phyloP scores from a whole-genome alignment of 2,888 invertebrate species.

The Ophion costatus region DNA sequence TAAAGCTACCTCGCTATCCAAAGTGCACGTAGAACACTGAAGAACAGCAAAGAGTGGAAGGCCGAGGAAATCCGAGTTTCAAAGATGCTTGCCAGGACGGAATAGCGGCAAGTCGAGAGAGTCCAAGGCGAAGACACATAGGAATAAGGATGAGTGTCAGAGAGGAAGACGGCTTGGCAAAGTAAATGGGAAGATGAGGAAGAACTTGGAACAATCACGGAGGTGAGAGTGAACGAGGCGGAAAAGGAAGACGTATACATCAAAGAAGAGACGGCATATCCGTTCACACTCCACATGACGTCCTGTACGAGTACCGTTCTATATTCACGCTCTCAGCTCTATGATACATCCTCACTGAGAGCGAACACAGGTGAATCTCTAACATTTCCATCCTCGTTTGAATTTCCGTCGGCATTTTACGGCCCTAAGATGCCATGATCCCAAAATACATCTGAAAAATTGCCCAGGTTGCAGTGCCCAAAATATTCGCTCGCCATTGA shows the following conservation, averaged over 20 bases:
- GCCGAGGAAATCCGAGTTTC: neutral
- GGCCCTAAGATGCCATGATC: neutral
- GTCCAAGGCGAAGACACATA: slow-evolving; percentile 1
- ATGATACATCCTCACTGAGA: slow-evolving; percentile 40
- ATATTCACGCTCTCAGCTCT: slow-evolving; percentile 58
- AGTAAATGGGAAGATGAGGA: slow-evolving; percentile 39
- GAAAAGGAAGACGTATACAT: slow-evolving; percentile 75
- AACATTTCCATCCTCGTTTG: neutral
- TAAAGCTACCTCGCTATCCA: neutral
- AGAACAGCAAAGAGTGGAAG: neutral
- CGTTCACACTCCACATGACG: slow-evolving; percentile 79
- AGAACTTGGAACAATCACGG: slow-evolving; percentile 52
- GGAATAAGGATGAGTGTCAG: slow-evolving; percentile 5
- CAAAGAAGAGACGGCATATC: slow-evolving; percentile 82
- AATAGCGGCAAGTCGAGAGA: slow-evolving; percentile 11
- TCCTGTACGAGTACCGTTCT: slow-evolving; percentile 49
- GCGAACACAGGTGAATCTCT: slow-evolving; percentile 24
- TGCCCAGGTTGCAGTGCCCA: neutral
- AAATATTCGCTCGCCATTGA: neutral
- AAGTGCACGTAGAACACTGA: neutral
- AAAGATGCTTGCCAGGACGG: slow-evolving; percentile 7
- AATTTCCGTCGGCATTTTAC: neutral
- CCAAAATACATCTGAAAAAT: neutral
- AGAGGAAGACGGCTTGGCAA: neutral
- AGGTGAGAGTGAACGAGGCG: slow-evolving; percentile 64